Evolutionary conservation across 2,113 vertebrate species (phyloP), one percentile per base, ranked within the genome.

Genomic region (Dipodomys ordii): DNA sequence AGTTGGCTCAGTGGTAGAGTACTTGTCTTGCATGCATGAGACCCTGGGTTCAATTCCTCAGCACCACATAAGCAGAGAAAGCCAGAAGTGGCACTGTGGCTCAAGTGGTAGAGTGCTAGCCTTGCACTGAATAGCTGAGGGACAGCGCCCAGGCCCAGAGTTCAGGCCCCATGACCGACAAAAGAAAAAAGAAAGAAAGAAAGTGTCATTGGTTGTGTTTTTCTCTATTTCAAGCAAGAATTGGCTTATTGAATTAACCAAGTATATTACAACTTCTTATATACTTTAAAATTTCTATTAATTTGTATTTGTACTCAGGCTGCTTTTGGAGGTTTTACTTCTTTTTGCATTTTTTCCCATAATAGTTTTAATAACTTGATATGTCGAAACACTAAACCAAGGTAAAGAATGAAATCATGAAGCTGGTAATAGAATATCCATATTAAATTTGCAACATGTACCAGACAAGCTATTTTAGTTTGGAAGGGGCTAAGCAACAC

Each of bases 161-260:
- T 39, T 39, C 39, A 39, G 39, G 39, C 39, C 39, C 39, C 39
- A 39, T 39, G 39, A 39, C 39, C 39, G 39, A 39, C 39, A 39
- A 39, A 39, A 39, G 39, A 39, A 39, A 39, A 39, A 39, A 39
- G 39, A 39, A 39, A 39, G 39, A 39, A 39, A 39, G 39, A 39
- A 39, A 39, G 39, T 39, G 39, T 39, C 19, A 30, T 25, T 60
- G 12, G 8, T 64, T 25, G 11, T 90, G 49, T 62, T 46, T 68
- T 68, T 74, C 20, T 74, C 15, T 67, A 39, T 65, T 9, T 25
- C n/a, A 87, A 83, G 30, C 46, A 73, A 78, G 49, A 39, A 32
- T 27, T 16, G 73, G 49, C 18, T 76, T 77, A 93, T 11, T 90
- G 44, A 92, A 94, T 86, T 83, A 90, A 65, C 12, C 35, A 96